Percentiles rank a stretch among this genome's conserved stretches.
phyloP scores from a whole-genome alignment of 2,797 vertebrate species.

The Malurus leucopterus region DNA sequence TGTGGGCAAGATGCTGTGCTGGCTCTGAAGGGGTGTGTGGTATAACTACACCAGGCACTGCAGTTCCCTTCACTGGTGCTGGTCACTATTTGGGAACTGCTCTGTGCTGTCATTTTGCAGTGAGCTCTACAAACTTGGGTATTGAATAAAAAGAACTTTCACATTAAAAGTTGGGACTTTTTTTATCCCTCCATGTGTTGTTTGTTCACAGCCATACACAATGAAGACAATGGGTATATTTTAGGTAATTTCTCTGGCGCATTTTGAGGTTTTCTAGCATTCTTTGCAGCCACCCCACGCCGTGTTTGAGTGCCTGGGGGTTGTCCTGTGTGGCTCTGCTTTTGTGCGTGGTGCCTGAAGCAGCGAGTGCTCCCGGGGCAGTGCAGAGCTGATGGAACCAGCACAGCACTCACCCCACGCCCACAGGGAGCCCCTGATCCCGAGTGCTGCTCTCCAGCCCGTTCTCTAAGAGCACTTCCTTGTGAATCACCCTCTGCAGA shows the following conservation, averaged over 20 bases:
- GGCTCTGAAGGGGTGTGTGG: not conserved
- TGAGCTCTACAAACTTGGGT: not conserved
- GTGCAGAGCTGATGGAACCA: not conserved
- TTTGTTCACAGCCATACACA: not conserved
- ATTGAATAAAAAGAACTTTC: not conserved
- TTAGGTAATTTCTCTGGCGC: not conserved
- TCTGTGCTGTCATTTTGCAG: not conserved
- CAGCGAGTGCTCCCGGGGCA: not conserved
- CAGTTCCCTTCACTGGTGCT: not conserved
- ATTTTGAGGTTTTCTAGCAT: fast-evolving
- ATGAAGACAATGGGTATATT: not conserved
- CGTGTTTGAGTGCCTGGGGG: fast-evolving
- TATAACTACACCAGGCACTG: not conserved
- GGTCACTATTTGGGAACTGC: not conserved
- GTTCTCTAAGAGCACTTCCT: not conserved
- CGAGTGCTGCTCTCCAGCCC: not conserved
- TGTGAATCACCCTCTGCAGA: not conserved
- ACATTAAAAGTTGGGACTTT: not conserved
- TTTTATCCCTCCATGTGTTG: fast-evolving
- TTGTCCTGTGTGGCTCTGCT: not conserved
- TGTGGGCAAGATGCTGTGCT: not conserved
- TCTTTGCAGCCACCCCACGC: not conserved
- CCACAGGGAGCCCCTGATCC: not conserved
- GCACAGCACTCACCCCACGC: not conserved
- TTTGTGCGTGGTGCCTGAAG: not conserved